A percentile compares a stretch with the other conserved stretches of the same genome.
These are phyloP conservation scores for Phalloptychus januarius DNA, from an alignment of 2,797 vertebrate genomes.

Conservation along the genomic window DNA sequence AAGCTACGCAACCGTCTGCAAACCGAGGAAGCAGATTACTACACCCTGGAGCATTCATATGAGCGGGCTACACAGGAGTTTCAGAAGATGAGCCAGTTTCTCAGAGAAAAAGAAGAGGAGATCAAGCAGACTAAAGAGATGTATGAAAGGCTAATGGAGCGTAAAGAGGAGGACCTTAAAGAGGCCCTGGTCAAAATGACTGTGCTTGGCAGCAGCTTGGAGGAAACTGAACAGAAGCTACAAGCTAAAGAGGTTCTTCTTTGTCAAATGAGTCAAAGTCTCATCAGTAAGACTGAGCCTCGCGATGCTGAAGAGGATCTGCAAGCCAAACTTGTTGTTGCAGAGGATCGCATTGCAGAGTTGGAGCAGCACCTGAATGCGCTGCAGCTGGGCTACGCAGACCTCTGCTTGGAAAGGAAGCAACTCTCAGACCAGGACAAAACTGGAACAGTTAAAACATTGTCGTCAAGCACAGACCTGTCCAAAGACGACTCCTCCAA, in stretches of 20 bases:
- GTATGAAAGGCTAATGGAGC: slow-evolving; percentile 87
- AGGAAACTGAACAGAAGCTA: slow-evolving; percentile 88
- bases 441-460: slow-evolving; percentile 59
- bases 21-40: slow-evolving; percentile 87
- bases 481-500: slow-evolving; percentile 66
- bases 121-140: slow-evolving; percentile 86
- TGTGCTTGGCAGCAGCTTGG: slow-evolving; percentile 87
- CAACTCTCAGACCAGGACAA: slow-evolving; percentile 68
- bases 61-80: slow-evolving; percentile 87
- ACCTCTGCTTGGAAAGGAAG: slow-evolving; percentile 75
- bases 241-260: slow-evolving; percentile 88
- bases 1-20: slow-evolving; percentile 86
- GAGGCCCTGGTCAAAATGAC: slow-evolving; percentile 91
- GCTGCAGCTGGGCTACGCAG: slow-evolving; percentile 78
- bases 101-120: slow-evolving; percentile 91
- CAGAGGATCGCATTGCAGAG: slow-evolving; percentile 78
- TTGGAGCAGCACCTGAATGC: slow-evolving; percentile 80
- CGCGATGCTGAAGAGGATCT: slow-evolving; percentile 81
- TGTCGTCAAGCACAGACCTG: slow-evolving; percentile 35
- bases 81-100: slow-evolving; percentile 84
- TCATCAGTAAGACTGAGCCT: slow-evolving; percentile 66
- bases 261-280: slow-evolving; percentile 76
- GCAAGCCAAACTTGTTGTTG: slow-evolving; percentile 76
- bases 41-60: slow-evolving; percentile 85
- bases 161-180: slow-evolving; percentile 89